Evolutionary conservation across 1,140 invertebrate genomes (phyloP).

Genomic region (Heliothis virescens): DNA sequence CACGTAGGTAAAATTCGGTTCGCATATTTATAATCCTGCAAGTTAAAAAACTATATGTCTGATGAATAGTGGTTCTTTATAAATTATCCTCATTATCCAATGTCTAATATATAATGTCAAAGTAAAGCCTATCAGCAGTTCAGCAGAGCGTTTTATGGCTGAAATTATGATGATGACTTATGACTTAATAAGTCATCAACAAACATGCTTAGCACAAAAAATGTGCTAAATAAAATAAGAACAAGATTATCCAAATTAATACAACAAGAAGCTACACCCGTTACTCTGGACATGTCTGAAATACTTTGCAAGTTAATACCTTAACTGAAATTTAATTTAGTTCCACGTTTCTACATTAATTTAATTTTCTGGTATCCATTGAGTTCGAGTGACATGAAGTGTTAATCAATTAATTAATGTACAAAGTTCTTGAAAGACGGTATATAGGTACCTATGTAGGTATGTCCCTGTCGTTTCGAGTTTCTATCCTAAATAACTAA

Average conservation of each 20-base stretch:
- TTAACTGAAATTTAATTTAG: constrained; percentile 26
- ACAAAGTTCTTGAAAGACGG: constrained; percentile 37
- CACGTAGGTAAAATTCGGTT: neutral
- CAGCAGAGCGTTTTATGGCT: too few relatives aligned
- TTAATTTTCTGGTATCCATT: constrained; percentile 37
- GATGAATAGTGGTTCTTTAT: too few relatives aligned
- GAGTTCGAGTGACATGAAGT: constrained; percentile 34
- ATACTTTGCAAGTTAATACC: constrained; percentile 32
- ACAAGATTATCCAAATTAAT: neutral
- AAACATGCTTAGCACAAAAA: too few relatives aligned
- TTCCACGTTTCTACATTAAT: constrained; percentile 34
- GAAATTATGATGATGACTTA: too few relatives aligned
- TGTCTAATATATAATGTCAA: too few relatives aligned
- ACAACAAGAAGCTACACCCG: neutral
- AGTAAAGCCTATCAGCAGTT: too few relatives aligned
- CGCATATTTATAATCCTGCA: neutral
- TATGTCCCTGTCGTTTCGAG: constrained; percentile 9
- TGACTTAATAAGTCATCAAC: too few relatives aligned
- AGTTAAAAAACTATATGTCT: too few relatives aligned
- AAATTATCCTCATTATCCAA: too few relatives aligned
- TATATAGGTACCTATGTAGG: constrained; percentile 26
- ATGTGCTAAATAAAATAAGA: too few relatives aligned
- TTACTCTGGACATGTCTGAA: neutral
- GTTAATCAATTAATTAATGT: constrained; percentile 49
- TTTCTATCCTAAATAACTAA: constrained; percentile 19